Percentiles rank a stretch among this genome's conserved stretches.
Conservation (phyloP, 2,797 vertebrate genomes). For the Antrozous pallidus region DNA sequence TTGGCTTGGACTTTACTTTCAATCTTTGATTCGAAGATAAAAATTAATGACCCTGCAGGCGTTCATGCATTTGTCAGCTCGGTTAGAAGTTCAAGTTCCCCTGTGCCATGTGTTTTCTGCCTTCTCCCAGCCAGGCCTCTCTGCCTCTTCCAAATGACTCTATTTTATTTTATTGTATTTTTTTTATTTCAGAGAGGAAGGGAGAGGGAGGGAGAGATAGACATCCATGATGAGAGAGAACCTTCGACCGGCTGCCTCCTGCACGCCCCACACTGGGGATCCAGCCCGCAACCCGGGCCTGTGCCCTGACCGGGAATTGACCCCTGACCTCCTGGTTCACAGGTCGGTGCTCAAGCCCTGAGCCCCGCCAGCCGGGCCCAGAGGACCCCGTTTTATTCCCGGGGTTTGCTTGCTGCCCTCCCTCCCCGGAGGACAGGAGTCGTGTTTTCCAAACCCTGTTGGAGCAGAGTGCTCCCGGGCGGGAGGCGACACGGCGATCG, state of each 20-base stretch:
- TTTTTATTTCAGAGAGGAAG: too few species aligned
- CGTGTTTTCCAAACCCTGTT: background rate
- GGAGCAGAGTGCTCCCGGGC: background rate
- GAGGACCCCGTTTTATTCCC: background rate
- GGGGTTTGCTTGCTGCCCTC: background rate
- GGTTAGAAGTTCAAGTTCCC: background rate
- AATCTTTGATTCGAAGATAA: background rate
- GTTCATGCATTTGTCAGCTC: background rate
- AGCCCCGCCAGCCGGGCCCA: too few species aligned
- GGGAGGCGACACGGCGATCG: background rate
- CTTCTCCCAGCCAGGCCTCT: background rate
- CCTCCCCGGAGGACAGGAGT: background rate
- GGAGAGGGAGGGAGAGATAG: too few species aligned
- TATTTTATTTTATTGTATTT: background rate
- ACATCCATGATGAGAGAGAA: too few species aligned
- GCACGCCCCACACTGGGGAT: too few species aligned
- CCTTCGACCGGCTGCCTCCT: too few species aligned
- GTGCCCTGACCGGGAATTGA: too few species aligned
- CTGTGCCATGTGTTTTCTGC: background rate
- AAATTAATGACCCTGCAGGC: background rate
- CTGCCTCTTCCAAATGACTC: slow-evolving; percentile 4
- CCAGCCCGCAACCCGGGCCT: too few species aligned
- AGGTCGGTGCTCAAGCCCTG: too few species aligned
- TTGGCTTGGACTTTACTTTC: background rate
- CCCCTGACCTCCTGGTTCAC: too few species aligned